Base-by-base conservation (phyloP, 2,113 vertebrate species). In the Tricholaema leucomelas region DNA sequence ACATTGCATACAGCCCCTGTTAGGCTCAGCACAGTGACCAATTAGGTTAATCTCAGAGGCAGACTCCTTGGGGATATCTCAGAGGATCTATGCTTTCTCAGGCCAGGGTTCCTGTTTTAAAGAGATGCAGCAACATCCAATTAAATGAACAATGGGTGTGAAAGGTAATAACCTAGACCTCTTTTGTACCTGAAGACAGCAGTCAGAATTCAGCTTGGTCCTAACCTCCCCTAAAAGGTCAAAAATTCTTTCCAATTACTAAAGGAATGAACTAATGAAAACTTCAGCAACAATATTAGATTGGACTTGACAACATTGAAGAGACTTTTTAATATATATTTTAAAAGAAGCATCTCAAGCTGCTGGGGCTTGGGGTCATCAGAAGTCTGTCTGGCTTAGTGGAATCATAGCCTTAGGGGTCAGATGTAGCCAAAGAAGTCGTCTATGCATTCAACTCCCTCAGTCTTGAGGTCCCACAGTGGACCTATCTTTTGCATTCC, bases 41-140 rank as follows among this genome's bases (percentile, higher is more conserved):
- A 94, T 95, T 95, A 96, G 87, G 84, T 96, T 96, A 95, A 96
- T 92, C 95, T 95, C 95, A 96, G 92, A 94, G 95, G 93, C 79
- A 95, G 87, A 71, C 14, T 96, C 92, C 71, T 87, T 81, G 79
- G 84, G 75, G 69, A 80, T 83, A 71, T 67, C 84, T 92, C 81
- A 87, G 64, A 92, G 64, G 60, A 94, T 85, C 71, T 74, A 77
- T 67, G 87, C 92, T 87, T 91, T 91, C 64, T 77, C 79, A 74
- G 72, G 21, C 81, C 56, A 83, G 46, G 60, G 23, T 87, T 93
- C 94, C 87, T 85, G 56, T 89, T 94, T 92, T 94, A 95, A 93
- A 95, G 81, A 92, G 69, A 87, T 85, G 64, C 65, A 63, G 79
- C 85, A 92, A 14, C 72, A 82, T 71, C 92, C 95, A 95, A 96